Conservation (phyloP, 2,888 invertebrate species). For the Abscondita cerata region DNA sequence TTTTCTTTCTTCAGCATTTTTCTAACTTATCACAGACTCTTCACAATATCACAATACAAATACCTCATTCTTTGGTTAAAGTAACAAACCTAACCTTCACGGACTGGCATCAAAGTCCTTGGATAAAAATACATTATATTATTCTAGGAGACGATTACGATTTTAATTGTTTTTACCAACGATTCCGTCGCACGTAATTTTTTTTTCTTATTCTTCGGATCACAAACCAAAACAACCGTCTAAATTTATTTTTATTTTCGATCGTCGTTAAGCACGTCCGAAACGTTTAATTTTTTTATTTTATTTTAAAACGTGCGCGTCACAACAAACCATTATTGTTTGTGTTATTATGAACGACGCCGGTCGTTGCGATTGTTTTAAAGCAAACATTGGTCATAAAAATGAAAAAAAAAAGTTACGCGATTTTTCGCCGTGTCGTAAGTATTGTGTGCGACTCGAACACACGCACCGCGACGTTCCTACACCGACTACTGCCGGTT, state of each 20-base stretch:
- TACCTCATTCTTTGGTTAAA: slow-evolving; percentile 33
- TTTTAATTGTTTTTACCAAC: slow-evolving; percentile 27
- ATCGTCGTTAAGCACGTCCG: not conserved
- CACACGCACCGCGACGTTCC: slow-evolving; percentile 53
- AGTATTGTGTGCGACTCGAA: slow-evolving; percentile 50
- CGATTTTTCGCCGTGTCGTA: slow-evolving; percentile 48
- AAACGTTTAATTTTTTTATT: no score
- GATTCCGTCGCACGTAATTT: slow-evolving; percentile 20
- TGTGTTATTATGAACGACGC: slow-evolving; percentile 13
- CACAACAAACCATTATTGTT: no score
- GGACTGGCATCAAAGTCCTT: slow-evolving; percentile 35
- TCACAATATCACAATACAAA: slow-evolving; percentile 37
- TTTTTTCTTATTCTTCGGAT: slow-evolving; percentile 16
- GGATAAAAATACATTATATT: slow-evolving; percentile 34
- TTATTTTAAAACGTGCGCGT: no score
- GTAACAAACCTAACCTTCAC: slow-evolving; percentile 27
- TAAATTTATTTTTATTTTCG: not conserved
- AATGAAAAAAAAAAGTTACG: slow-evolving; percentile 6
- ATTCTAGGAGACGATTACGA: slow-evolving; percentile 24
- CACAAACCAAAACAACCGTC: slow-evolving; percentile 11
- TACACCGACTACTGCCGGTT: slow-evolving; percentile 51
- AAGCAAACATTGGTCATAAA: not conserved
- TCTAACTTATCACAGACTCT: slow-evolving; percentile 43
- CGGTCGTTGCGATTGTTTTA: slow-evolving; percentile 9
- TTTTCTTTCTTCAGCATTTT: slow-evolving; percentile 86